Percentiles rank a stretch among this genome's conserved stretches.
phyloP scores from a whole-genome alignment of 1,140 invertebrate species.

The Drosophila hydei region DNA sequence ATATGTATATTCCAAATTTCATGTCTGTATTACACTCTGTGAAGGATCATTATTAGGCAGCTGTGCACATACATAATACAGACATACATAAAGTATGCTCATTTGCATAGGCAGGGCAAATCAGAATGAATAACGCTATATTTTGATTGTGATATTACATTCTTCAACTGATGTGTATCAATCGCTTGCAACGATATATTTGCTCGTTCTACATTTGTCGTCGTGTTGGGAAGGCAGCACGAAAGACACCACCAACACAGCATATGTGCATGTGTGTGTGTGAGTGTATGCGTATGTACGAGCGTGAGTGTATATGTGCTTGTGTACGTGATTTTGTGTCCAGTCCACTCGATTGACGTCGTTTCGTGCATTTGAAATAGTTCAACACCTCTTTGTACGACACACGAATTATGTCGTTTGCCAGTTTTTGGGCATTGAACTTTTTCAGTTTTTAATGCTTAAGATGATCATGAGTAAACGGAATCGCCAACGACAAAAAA shows the following conservation, averaged over 20 bases:
- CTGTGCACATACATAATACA: too few relatives aligned
- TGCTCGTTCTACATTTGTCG: background rate
- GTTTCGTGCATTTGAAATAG: constrained; percentile 51
- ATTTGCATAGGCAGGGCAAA: too few relatives aligned
- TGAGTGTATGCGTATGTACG: too few relatives aligned
- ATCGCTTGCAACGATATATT: background rate
- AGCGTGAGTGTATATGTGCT: background rate
- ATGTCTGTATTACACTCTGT: too few relatives aligned
- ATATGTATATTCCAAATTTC: too few relatives aligned
- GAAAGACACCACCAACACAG: background rate
- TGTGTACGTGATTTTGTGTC: constrained; percentile 26
- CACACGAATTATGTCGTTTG: constrained; percentile 46
- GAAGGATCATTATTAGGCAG: too few relatives aligned
- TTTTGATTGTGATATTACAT: background rate
- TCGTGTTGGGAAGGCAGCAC: background rate
- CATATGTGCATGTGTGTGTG: too few relatives aligned
- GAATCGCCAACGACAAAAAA: constrained; percentile 14
- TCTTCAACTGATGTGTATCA: background rate
- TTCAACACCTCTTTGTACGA: constrained; percentile 53
- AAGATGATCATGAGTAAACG: constrained; percentile 48
- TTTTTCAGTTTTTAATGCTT: constrained; percentile 36
- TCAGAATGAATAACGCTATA: background rate
- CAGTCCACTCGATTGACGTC: constrained; percentile 9
- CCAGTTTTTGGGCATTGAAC: constrained; percentile 61
- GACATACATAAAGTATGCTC: too few relatives aligned